A percentile compares a stretch with the other conserved stretches of the same genome.
Conservation (phyloP, 2,888 invertebrate species). For the Poecilus cupreus region DNA sequence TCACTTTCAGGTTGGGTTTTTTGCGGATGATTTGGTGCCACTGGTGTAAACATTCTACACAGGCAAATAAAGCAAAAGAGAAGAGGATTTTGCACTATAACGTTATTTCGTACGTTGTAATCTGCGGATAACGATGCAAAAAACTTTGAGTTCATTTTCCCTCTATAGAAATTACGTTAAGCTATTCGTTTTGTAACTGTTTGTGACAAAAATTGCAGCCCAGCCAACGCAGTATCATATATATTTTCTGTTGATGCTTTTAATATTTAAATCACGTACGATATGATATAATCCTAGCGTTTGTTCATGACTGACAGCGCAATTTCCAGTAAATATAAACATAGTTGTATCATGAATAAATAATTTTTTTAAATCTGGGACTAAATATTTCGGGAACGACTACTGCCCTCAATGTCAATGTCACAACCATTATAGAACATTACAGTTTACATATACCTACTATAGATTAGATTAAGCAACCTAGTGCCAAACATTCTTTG, state of each 20-base stretch:
- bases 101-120: neutral
- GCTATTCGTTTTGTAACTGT: neutral
- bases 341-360: too few species aligned
- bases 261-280: constrained; percentile 16
- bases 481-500: too few species aligned
- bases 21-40: neutral
- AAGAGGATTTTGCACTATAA: constrained; percentile 8
- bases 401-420: too few species aligned
- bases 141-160: constrained; percentile 16
- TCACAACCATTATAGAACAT: too few species aligned
- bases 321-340: too few species aligned
- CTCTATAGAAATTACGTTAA: constrained; percentile 20
- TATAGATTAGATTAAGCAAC: too few species aligned
- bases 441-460: too few species aligned
- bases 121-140: constrained; percentile 28
- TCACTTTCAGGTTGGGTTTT: neutral
- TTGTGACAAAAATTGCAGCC: neutral
- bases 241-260: neutral
- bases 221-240: neutral
- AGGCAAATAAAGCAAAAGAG: neutral
- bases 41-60: constrained; percentile 9
- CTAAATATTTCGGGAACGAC: too few species aligned
- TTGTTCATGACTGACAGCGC: too few species aligned
- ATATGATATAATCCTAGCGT: too few species aligned
- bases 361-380: too few species aligned